Conservation (phyloP, 2,797 vertebrate species). For the Cercopithecus mitis region DNA sequence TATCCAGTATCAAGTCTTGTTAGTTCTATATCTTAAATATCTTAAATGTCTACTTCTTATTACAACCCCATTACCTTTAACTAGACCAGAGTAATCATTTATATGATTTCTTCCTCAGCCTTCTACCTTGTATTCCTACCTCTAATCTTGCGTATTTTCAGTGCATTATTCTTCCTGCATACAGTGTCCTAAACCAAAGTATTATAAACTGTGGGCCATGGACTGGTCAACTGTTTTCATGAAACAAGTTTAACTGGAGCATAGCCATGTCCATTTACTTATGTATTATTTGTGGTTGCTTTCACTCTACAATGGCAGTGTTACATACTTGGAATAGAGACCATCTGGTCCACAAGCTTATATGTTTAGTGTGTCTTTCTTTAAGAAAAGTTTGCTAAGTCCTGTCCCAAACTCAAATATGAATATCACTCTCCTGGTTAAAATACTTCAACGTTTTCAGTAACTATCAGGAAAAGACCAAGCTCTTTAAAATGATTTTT, state of each 20-base stretch:
- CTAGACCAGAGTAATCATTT: neutral
- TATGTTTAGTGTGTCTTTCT: neutral
- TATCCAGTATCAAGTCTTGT: neutral
- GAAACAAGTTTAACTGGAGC: neutral
- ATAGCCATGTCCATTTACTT: neutral
- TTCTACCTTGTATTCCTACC: neutral
- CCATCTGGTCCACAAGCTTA: neutral
- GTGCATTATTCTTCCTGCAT: neutral
- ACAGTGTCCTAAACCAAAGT: neutral
- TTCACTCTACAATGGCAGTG: neutral
- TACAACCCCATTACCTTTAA: neutral
- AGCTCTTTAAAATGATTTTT: neutral
- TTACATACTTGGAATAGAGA: neutral
- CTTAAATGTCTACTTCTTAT: neutral
- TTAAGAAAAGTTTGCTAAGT: neutral
- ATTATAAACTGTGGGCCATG: neutral
- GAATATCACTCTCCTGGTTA: neutral
- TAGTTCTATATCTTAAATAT: slow-evolving; percentile 14
- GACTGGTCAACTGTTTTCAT: neutral
- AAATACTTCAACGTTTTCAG: neutral
- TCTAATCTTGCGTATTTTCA: neutral
- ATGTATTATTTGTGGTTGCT: neutral
- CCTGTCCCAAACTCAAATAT: neutral
- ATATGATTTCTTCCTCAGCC: neutral
- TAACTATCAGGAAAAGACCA: neutral